Percentiles rank a stretch among this genome's conserved stretches.
Conservation (phyloP, 1,140 invertebrate species). For the Bombus cullumanus region DNA sequence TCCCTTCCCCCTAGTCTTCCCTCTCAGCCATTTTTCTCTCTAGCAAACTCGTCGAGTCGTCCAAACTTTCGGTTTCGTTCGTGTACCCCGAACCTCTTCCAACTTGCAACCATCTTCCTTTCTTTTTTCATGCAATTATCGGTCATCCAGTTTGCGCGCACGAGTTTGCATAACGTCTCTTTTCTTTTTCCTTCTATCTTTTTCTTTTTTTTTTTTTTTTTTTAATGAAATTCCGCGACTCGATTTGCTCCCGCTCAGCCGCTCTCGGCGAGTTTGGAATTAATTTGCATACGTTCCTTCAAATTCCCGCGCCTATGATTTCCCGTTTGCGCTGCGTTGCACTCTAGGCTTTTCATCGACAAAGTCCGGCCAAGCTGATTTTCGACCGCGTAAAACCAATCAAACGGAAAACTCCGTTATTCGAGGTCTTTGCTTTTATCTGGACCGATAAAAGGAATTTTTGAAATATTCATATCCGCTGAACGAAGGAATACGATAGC, state of each 20-base stretch:
- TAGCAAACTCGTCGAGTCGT: slow-evolving; percentile 32
- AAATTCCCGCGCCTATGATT: background rate
- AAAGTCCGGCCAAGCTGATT: background rate
- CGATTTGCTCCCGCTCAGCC: background rate
- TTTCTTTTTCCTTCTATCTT: background rate
- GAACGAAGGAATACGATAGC: background rate
- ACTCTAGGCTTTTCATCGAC: background rate
- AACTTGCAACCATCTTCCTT: background rate
- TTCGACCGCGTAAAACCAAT: background rate
- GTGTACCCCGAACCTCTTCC: background rate
- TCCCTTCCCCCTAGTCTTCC: background rate
- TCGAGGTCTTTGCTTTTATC: background rate
- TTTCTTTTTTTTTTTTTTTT: background rate
- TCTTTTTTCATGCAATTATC: background rate
- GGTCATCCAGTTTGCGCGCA: background rate
- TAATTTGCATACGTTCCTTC: background rate
- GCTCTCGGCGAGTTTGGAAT: background rate
- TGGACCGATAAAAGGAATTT: background rate
- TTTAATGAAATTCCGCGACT: background rate
- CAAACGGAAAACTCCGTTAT: background rate
- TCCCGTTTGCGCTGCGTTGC: too few relatives aligned
- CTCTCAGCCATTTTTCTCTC: background rate
- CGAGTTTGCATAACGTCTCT: background rate
- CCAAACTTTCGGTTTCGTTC: background rate
- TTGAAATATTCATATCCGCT: background rate